These are phyloP conservation scores for Ellobium chinense DNA, from an alignment of 2,888 invertebrate species.

Conservation along the genomic window DNA sequence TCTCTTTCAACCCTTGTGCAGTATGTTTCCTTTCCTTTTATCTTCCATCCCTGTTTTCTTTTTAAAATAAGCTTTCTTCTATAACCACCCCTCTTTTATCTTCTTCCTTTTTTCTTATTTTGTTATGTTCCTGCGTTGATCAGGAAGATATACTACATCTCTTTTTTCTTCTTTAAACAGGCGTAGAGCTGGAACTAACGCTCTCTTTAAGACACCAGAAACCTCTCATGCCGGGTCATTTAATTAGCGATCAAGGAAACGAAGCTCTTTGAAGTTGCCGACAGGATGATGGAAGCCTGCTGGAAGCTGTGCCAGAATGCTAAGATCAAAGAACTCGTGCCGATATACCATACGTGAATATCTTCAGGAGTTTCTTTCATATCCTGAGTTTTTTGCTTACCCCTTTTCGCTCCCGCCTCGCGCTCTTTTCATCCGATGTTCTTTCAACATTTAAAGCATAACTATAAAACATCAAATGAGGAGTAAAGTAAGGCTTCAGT, in stretches of 20 bases:
- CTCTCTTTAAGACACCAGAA: slow-evolving; percentile 19
- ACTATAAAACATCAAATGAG: slow-evolving; percentile 10
- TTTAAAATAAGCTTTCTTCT: not conserved
- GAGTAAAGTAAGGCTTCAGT: no score
- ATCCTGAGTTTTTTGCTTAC: not conserved
- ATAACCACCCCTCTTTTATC: not conserved
- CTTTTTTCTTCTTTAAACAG: not conserved
- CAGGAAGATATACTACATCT: not conserved
- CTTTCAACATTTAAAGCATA: slow-evolving; percentile 1
- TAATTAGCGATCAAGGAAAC: slow-evolving; percentile 63
- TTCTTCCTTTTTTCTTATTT: not conserved
- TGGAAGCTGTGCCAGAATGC: slow-evolving; percentile 1
- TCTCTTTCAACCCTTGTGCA: not conserved
- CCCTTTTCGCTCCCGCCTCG: not conserved
- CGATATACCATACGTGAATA: slow-evolving; percentile 12
- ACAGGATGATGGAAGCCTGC: slow-evolving; percentile 31
- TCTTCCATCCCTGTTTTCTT: not conserved
- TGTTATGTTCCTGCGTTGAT: not conserved
- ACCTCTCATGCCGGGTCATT: slow-evolving; percentile 48
- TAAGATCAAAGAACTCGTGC: slow-evolving; percentile 13
- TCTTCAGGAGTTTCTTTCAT: slow-evolving; percentile 8
- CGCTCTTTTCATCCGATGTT: not conserved
- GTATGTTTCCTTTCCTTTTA: not conserved
- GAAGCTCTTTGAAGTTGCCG: slow-evolving; percentile 49
- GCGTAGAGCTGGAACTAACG: not conserved